Percentiles rank a stretch among this genome's conserved stretches.
Evolutionary conservation across 2,888 invertebrate genomes (phyloP).

Genomic region (Brachypalpus laphriformis): DNA sequence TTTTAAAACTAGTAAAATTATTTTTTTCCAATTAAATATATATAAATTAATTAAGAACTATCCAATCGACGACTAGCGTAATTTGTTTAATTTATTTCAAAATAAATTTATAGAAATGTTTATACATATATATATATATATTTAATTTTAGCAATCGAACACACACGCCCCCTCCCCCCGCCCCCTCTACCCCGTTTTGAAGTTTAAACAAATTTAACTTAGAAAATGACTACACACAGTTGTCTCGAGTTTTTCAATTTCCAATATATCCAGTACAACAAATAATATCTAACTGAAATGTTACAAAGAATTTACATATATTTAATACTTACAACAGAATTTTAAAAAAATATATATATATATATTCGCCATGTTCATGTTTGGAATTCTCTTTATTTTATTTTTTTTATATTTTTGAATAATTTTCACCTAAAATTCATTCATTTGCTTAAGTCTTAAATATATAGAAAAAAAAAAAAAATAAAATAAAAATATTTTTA

Average conservation of each 20-base stretch:
- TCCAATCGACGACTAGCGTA: constrained; percentile 1
- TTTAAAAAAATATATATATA: constrained; percentile 7
- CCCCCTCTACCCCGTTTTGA: too few relatives aligned
- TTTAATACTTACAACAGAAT: constrained; percentile 24
- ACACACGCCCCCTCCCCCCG: too few relatives aligned
- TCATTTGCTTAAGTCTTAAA: constrained; percentile 19
- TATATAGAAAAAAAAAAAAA: not conserved
- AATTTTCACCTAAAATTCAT: too few relatives aligned
- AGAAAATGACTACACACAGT: too few relatives aligned
- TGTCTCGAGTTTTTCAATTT: not conserved
- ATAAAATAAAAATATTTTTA: not conserved
- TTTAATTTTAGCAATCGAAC: constrained; percentile 13
- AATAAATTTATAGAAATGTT: constrained; percentile 8
- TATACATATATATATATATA: too few relatives aligned
- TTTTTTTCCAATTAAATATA: constrained; percentile 32
- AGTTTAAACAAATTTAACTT: too few relatives aligned
- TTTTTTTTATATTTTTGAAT: constrained; percentile 4
- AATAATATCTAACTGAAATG: not conserved
- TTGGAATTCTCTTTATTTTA: constrained; percentile 28
- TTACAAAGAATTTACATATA: constrained; percentile 10
- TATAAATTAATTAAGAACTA: not conserved
- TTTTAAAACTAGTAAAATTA: constrained; percentile 11
- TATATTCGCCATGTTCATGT: constrained; percentile 28
- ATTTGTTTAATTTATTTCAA: constrained; percentile 3
- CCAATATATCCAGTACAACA: not conserved